Conservation (phyloP, 2,888 invertebrate genomes). For the Caenorhabditis japonica region DNA sequence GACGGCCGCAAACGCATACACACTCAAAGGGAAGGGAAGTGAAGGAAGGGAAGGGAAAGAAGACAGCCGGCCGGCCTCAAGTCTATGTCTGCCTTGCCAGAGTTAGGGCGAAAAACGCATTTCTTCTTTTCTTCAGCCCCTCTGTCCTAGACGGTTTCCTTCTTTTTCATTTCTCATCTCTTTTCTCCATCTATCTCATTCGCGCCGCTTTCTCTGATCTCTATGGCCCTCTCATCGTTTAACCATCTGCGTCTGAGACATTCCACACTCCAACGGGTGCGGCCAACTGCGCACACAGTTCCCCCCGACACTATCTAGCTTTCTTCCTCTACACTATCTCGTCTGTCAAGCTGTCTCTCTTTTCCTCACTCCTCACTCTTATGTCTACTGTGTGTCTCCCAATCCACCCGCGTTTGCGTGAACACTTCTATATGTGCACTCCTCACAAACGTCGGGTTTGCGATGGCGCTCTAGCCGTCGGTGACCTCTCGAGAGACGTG, state of each 20-base stretch:
- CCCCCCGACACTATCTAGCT: neutral
- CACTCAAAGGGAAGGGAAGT: too few species aligned
- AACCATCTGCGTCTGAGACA: slow-evolving; percentile 1
- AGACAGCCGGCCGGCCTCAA: slow-evolving; percentile 21
- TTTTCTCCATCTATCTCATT: slow-evolving; percentile 10
- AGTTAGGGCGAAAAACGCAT: neutral
- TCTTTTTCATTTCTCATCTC: slow-evolving; percentile 12
- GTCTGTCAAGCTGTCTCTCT: neutral
- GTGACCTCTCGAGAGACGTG: neutral
- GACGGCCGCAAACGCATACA: slow-evolving; percentile 45
- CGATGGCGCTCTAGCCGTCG: neutral
- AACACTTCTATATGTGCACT: slow-evolving; percentile 16
- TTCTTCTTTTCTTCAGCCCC: slow-evolving; percentile 12
- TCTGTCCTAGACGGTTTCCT: slow-evolving; percentile 10
- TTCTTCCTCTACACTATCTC: slow-evolving; percentile 10
- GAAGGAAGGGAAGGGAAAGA: too few species aligned
- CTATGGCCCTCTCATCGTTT: slow-evolving; percentile 6
- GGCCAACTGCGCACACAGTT: slow-evolving; percentile 20
- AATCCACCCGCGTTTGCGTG: neutral
- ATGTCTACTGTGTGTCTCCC: neutral
- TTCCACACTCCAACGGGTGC: neutral
- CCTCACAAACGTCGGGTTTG: slow-evolving; percentile 15
- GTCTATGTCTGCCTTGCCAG: slow-evolving; percentile 11
- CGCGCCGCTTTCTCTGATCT: neutral
- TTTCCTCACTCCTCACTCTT: slow-evolving; percentile 1